Conservation (phyloP, 2,888 invertebrate genomes). For the Nasonia oneida region DNA sequence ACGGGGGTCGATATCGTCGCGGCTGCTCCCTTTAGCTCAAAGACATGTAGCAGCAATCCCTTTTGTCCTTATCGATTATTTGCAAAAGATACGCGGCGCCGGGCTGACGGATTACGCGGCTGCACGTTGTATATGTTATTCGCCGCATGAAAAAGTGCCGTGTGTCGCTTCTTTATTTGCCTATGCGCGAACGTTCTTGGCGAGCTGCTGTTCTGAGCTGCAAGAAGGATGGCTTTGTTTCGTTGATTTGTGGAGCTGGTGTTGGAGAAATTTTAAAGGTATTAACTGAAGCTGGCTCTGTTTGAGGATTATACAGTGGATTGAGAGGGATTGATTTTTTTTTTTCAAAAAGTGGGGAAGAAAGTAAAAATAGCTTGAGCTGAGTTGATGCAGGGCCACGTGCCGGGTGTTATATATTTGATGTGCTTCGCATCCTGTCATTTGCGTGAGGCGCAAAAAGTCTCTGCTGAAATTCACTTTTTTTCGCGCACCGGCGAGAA, state of each 20-base stretch:
- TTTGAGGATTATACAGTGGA: background rate
- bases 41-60: background rate
- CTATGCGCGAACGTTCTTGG: background rate
- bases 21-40: background rate
- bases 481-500: background rate
- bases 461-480: background rate
- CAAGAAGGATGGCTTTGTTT: background rate
- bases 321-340: background rate
- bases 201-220: background rate
- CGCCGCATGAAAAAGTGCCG: background rate
- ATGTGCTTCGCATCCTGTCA: background rate
- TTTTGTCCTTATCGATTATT: slow-evolving; percentile 56
- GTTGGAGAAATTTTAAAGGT: background rate
- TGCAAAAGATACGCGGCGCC: slow-evolving; percentile 54
- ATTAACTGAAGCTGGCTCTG: background rate
- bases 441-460: background rate
- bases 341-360: background rate
- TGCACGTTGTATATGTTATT: background rate
- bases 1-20: no score
- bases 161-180: slow-evolving; percentile 35
- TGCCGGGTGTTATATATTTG: background rate
- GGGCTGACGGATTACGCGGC: slow-evolving; percentile 32
- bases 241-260: background rate
- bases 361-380: background rate
- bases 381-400: background rate